A percentile compares a stretch with the other conserved stretches of the same genome.
These are phyloP conservation scores for Agraylea sexmaculata DNA, from an alignment of 1,140 invertebrate species.

Conservation along the genomic window DNA sequence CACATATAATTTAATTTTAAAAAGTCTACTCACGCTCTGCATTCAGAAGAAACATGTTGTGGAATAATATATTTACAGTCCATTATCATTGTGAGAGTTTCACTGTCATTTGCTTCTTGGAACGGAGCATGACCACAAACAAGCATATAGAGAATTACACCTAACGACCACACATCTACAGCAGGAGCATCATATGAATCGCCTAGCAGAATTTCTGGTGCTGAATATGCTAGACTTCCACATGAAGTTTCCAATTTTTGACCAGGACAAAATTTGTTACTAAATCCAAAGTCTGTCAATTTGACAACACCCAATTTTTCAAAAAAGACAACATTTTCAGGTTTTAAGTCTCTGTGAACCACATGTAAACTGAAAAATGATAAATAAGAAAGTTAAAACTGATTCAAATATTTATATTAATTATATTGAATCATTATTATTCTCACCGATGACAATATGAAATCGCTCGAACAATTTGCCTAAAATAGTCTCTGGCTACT, in stretches of 20 bases:
- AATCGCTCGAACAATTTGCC: constrained; percentile 93
- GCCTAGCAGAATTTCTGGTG: constrained; percentile 95
- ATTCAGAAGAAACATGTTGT: constrained; percentile 72
- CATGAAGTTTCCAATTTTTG: constrained; percentile 97
- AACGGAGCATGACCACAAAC: constrained; percentile 95
- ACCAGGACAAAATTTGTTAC: constrained; percentile 91
- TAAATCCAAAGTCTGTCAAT: constrained; percentile 98
- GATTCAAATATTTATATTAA: constrained; percentile 4
- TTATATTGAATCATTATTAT: constrained; percentile 1
- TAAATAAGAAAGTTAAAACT: not conserved
- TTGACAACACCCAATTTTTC: constrained; percentile 95
- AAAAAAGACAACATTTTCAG: constrained; percentile 98
- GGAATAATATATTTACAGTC: constrained; percentile 97
- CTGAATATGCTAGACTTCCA: constrained; percentile 98
- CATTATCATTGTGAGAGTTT: constrained; percentile 99
- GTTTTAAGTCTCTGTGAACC: constrained; percentile 93
- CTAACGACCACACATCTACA: constrained; percentile 97
- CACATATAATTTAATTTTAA: not conserved
- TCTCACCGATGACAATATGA: constrained; percentile 90
- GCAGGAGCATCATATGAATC: constrained; percentile 90
- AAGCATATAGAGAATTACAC: constrained; percentile 97
- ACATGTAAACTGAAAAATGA: constrained; percentile 52
- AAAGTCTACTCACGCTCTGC: constrained; percentile 52
- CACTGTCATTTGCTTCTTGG: constrained; percentile 98
- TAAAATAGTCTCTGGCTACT: constrained; percentile 85